A percentile compares a stretch with the other conserved stretches of the same genome.
Evolutionary conservation across 1,140 invertebrate genomes (phyloP).

Genomic region (Cotesia typhae): DNA sequence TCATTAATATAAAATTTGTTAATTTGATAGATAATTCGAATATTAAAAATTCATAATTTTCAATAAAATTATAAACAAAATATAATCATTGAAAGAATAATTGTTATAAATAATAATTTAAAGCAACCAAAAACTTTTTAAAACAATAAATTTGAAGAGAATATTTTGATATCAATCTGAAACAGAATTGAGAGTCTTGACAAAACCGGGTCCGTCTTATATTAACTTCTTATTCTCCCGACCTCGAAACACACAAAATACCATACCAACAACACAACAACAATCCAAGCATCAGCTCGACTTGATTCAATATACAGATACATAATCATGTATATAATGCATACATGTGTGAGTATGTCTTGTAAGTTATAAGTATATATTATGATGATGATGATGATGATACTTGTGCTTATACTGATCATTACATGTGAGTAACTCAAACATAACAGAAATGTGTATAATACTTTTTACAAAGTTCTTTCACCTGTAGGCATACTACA

Average conservation of each 20-base stretch:
- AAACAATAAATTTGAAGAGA: no score
- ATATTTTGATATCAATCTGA: neutral
- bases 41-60: no score
- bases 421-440: neutral
- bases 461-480: constrained; percentile 26
- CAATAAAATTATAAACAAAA: no score
- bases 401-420: neutral
- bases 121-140: no score
- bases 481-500: constrained; percentile 5
- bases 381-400: no score
- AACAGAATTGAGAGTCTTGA: constrained; percentile 9
- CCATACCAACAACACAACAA: neutral
- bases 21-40: no score
- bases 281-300: neutral
- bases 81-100: no score
- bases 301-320: no score
- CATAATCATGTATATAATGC: constrained; percentile 6
- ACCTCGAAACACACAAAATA: constrained; percentile 40
- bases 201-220: constrained; percentile 33
- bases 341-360: neutral
- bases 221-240: constrained; percentile 20
- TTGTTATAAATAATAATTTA: no score
- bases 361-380: no score
- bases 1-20: no score
- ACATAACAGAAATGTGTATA: constrained; percentile 2